Evolutionary conservation across 2,113 vertebrate genomes (phyloP).

Genomic region (Herpailurus yagouaroundi): DNA sequence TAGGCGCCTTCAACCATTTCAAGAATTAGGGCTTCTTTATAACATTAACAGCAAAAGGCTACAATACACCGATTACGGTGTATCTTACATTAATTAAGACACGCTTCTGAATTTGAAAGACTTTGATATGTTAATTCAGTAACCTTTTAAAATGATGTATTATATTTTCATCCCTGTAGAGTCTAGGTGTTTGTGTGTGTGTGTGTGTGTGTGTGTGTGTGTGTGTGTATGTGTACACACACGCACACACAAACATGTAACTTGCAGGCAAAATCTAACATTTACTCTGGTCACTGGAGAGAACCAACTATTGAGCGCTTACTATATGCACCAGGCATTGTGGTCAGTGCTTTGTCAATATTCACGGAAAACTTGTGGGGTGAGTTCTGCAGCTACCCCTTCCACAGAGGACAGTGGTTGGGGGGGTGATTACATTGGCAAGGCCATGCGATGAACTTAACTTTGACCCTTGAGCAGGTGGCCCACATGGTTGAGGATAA

Average conservation of each 20-base stretch:
- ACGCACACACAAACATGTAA: fast-evolving
- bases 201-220: neutral
- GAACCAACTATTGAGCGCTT: neutral
- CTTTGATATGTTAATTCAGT: neutral
- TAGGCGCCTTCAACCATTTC: neutral
- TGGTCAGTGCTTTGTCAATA: neutral
- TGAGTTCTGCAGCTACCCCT: neutral
- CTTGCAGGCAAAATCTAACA: neutral
- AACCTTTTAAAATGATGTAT: neutral
- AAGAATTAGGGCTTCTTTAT: neutral
- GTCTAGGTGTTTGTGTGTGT: neutral
- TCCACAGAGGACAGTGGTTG: neutral
- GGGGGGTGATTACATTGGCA: neutral
- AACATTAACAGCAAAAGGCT: neutral
- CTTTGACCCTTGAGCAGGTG: neutral
- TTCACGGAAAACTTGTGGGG: neutral
- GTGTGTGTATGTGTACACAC: neutral
- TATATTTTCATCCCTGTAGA: neutral
- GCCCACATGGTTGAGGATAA: fast-evolving
- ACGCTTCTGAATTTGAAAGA: neutral
- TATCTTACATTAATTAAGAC: neutral
- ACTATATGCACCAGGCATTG: neutral
- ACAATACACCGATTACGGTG: neutral
- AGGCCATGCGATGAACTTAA: neutral
- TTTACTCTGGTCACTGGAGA: neutral